A percentile compares a stretch with the other conserved stretches of the same genome.
phyloP scores from a whole-genome alignment of 2,797 vertebrate genomes.

The Pelochelys cantorii region DNA sequence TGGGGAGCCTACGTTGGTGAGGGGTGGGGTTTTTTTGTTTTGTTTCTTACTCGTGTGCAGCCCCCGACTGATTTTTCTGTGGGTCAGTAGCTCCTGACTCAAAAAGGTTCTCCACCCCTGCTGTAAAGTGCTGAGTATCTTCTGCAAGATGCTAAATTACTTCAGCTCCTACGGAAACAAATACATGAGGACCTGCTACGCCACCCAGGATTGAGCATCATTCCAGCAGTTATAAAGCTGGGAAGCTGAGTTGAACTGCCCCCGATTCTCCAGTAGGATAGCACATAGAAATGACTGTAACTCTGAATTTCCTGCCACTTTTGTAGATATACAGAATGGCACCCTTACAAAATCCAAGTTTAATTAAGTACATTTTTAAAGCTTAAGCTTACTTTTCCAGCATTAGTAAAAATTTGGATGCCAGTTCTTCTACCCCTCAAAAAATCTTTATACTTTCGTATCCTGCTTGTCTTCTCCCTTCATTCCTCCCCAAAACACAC shows the following conservation, averaged over 20 bases:
- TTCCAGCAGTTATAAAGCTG: neutral
- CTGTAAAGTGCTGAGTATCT: accelerated
- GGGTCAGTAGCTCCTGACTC: no score
- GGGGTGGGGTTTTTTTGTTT: no score
- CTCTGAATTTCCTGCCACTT: neutral
- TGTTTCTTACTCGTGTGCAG: no score
- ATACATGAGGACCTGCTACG: neutral
- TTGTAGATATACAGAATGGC: neutral
- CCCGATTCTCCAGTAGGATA: neutral
- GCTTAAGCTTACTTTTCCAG: neutral
- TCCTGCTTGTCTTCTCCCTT: neutral
- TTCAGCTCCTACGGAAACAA: neutral
- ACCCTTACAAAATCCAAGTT: neutral
- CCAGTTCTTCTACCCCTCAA: accelerated
- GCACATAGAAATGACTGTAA: neutral
- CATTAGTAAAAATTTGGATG: neutral
- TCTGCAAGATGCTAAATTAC: neutral
- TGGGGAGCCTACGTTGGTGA: no score
- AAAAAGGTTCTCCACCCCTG: no score
- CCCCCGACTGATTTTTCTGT: no score
- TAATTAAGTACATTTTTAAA: neutral
- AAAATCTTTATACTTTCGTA: neutral
- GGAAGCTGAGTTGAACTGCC: neutral
- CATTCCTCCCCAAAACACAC: neutral
- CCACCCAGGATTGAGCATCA: neutral